Evolutionary conservation across 2,113 vertebrate species (phyloP).

Genomic region (Eulacestoma nigropectus): DNA sequence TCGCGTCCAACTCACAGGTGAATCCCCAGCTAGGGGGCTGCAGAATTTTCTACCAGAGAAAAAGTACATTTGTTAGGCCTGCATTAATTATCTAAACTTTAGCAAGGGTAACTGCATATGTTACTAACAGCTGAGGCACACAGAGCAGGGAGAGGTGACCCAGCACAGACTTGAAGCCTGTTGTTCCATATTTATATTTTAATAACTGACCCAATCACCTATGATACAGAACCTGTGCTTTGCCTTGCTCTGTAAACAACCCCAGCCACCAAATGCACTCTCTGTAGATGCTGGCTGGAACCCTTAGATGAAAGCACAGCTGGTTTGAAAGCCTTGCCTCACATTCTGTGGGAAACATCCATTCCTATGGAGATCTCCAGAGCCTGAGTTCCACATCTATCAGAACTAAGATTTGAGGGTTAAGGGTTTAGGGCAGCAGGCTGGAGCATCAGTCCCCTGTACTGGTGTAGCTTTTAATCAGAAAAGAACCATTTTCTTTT

Average conservation of each 20-base stretch:
- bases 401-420: not conserved
- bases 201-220: not conserved
- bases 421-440: not conserved
- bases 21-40: not conserved
- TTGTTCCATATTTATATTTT: not conserved
- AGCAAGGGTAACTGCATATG: not conserved
- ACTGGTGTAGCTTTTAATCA: not conserved
- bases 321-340: not conserved
- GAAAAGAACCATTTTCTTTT: not conserved
- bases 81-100: not conserved
- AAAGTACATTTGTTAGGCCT: not conserved
- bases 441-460: not conserved
- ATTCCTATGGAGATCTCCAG: not conserved
- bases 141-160: not conserved
- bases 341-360: not conserved
- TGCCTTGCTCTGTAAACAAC: not conserved
- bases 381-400: not conserved
- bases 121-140: not conserved
- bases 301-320: not conserved
- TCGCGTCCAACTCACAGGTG: not conserved
- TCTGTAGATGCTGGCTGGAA: not conserved
- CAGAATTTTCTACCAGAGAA: not conserved
- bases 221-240: accelerated
- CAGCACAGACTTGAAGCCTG: not conserved
- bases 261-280: accelerated